Evolutionary conservation across 1,140 invertebrate species (phyloP).

Genomic region (Solenopsis fugax): DNA sequence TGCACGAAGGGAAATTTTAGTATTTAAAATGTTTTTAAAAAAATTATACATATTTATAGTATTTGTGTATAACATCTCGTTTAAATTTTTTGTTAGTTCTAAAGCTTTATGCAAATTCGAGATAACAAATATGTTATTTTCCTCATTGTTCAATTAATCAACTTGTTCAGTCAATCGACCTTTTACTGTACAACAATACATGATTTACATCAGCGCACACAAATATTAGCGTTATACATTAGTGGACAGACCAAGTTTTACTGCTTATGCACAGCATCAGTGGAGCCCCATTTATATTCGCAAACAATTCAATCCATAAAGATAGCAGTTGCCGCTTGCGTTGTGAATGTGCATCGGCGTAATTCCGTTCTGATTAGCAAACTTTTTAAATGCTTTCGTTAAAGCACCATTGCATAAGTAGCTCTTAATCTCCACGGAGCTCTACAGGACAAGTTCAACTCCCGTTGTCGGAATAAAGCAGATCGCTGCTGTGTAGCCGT

Average conservation of each 20-base stretch:
- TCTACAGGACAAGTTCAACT: constrained; percentile 21
- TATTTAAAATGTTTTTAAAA: not conserved
- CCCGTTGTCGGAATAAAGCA: constrained; percentile 13
- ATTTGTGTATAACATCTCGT: not conserved
- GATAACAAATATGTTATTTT: not conserved
- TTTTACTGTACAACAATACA: not conserved
- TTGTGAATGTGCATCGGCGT: not conserved
- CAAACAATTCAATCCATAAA: constrained; percentile 4
- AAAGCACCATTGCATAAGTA: not conserved
- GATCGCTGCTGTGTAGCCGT: constrained; percentile 17
- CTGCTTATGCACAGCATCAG: not conserved
- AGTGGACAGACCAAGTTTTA: not conserved
- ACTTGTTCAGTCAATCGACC: not conserved
- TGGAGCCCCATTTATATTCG: not conserved
- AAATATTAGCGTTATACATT: constrained; percentile 18
- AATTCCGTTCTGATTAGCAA: constrained; percentile 7
- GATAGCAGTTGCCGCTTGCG: not conserved
- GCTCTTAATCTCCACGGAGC: constrained; percentile 23
- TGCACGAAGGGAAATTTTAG: not conserved
- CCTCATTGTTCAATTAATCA: not conserved
- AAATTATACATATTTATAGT: not conserved
- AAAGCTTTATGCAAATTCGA: not conserved
- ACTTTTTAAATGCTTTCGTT: constrained; percentile 21
- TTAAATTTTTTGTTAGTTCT: not conserved
- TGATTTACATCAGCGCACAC: not conserved